A percentile compares a stretch with the other conserved stretches of the same genome.
phyloP scores from a whole-genome alignment of 2,797 vertebrate genomes.

The Tragopan temminckii region DNA sequence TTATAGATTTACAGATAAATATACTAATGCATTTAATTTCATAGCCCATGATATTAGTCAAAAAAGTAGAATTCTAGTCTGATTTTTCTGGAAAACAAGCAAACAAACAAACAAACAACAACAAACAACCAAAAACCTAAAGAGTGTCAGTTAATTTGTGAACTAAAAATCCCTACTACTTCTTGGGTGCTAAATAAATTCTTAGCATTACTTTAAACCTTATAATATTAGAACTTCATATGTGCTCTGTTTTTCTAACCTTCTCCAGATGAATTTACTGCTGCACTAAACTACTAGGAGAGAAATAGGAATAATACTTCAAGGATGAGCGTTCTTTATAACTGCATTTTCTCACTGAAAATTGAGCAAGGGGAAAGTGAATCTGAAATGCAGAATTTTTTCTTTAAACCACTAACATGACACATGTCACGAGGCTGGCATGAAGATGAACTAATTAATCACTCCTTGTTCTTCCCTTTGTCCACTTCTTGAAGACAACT shows the following conservation, averaged over 20 bases:
- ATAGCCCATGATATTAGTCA: not conserved
- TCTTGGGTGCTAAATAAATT: not conserved
- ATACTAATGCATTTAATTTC: not conserved
- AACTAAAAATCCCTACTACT: not conserved
- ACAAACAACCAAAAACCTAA: not conserved
- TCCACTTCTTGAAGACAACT: constrained; percentile 30
- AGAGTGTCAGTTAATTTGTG: not conserved
- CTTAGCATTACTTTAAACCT: not conserved
- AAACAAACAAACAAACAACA: not conserved
- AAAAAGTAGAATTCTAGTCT: not conserved
- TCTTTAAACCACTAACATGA: not conserved
- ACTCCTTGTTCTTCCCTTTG: constrained; percentile 21
- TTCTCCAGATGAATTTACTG: not conserved
- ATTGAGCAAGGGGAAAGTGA: not conserved
- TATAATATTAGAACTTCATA: not conserved
- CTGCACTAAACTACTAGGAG: not conserved
- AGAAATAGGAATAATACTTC: not conserved
- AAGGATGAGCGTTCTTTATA: not conserved
- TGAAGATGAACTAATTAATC: constrained; percentile 37
- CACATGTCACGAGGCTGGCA: not conserved
- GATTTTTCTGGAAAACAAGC: not conserved
- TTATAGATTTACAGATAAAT: not conserved
- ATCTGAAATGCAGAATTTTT: constrained; percentile 31
- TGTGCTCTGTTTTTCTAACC: not conserved
- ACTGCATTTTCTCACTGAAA: not conserved